These are phyloP conservation scores for Acanthococcus lagerstroemiae DNA, from an alignment of 2,888 invertebrate genomes.

Conservation along the genomic window DNA sequence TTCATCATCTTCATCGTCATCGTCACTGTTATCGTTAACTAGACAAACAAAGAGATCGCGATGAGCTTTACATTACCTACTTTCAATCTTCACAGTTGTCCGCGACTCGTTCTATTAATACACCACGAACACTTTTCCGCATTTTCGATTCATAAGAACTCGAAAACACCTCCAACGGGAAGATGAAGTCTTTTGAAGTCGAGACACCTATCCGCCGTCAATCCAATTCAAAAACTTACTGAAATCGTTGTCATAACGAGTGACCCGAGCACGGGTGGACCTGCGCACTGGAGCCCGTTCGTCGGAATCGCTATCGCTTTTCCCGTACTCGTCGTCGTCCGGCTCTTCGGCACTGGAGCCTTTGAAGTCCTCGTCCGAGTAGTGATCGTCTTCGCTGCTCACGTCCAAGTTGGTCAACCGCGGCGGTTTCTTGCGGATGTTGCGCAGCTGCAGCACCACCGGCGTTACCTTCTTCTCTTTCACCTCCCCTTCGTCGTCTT, in stretches of 20 bases:
- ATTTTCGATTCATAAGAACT: too few species aligned
- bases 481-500: slow-evolving; percentile 37
- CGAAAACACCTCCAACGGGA: too few species aligned
- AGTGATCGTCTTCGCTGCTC: slow-evolving; percentile 66
- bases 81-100: not conserved
- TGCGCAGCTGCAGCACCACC: slow-evolving; percentile 34
- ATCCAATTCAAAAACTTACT: slow-evolving; percentile 45
- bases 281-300: slow-evolving; percentile 48
- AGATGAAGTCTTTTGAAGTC: too few species aligned
- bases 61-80: not conserved
- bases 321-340: slow-evolving; percentile 51
- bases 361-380: slow-evolving; percentile 84
- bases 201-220: too few species aligned
- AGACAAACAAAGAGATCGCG: too few species aligned
- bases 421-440: slow-evolving; percentile 44
- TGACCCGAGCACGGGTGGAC: slow-evolving; percentile 46
- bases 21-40: slow-evolving; percentile 40
- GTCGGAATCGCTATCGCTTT: slow-evolving; percentile 47
- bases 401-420: slow-evolving; percentile 72
- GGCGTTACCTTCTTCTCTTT: slow-evolving; percentile 40
- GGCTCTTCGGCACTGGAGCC: slow-evolving; percentile 52
- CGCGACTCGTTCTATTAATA: too few species aligned
- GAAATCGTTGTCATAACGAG: slow-evolving; percentile 49
- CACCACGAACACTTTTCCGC: too few species aligned
- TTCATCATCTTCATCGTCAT: slow-evolving; percentile 45